Base-by-base conservation (phyloP, 2,113 vertebrate species). In the Dasypus novemcinctus region DNA sequence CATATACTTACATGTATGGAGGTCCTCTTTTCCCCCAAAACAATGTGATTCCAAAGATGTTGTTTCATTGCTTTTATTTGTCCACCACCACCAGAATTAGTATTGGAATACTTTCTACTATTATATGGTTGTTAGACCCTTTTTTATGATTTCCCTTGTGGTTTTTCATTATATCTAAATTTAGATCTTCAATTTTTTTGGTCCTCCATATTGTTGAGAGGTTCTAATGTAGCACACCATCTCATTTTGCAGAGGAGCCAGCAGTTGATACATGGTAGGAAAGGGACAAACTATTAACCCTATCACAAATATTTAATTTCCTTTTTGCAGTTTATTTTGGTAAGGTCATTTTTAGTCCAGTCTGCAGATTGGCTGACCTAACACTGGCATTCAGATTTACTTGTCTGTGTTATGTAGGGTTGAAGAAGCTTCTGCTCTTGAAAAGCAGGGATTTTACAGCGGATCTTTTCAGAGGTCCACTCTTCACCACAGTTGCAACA, bases 181-280 rank as follows among this genome's bases (percentile, higher is more conserved):
- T 90, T 91, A 64, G 12, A 84, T 78, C 59, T 74, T 49, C 36
- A 68, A 43, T 87, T 87, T 84, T 88, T 91, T 95, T 93, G 29
- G 38, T 86, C 89, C n/a, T 93, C 38, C 1, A 2, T 38, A 20
- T 59, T 90, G 17, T 41, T 74, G 46, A 78, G 80, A 92, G 59
- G 29, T 94, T 90, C 54, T 93, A 38, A 61, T 96, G 87, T 87
- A 68, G 25, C n/a, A 20, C 31, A 84, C 7, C n/a, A 68, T 79
- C 1, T 4, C 21, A 46, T 93, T 83, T 69, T 93, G 31, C 36
- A 68, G 46, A 52, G 81, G 18, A 93, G 61, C 86, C 76, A 95
- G 74, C 15, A 68, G 41, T 36, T 71, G 43, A 49, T n/a, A 87
- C 57, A 68, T 64, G 41, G 69, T 59, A 87, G 63, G 33, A 86